phyloP scores from a whole-genome alignment of 2,113 vertebrate genomes.

The Furnarius figulus region DNA sequence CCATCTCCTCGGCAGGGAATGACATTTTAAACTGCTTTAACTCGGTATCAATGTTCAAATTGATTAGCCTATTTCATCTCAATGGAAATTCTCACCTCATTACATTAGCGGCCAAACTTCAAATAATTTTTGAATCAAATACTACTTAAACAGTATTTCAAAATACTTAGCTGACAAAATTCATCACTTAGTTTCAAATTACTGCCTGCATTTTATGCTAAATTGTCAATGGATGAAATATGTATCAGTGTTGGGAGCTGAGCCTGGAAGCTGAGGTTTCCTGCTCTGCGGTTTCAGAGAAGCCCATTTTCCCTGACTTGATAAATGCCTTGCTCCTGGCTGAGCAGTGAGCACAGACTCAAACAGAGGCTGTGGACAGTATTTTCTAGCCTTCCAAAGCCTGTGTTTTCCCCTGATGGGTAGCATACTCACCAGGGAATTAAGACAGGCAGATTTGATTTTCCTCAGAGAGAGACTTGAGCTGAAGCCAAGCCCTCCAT shows the following conservation, averaged over 20 bases:
- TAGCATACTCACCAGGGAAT: background rate
- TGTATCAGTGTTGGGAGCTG: background rate
- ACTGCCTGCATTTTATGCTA: conserved; percentile 3
- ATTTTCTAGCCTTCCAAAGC: background rate
- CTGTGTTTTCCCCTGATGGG: background rate
- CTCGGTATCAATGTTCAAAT: conserved; percentile 40
- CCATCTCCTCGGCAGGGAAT: background rate
- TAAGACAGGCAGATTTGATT: background rate
- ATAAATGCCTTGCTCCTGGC: background rate
- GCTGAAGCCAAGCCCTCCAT: background rate
- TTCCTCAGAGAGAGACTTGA: background rate
- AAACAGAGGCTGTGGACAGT: background rate
- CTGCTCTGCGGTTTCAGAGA: background rate
- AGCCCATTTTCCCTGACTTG: background rate
- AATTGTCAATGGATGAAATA: conserved; percentile 1
- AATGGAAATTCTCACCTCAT: conserved; percentile 56
- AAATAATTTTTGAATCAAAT: conserved; percentile 50
- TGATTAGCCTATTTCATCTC: conserved; percentile 54
- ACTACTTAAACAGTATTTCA: conserved; percentile 39
- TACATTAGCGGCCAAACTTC: conserved; percentile 40
- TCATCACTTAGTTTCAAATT: conserved; percentile 46
- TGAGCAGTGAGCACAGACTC: background rate
- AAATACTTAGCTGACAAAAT: conserved; percentile 34
- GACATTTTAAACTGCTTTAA: conserved; percentile 55
- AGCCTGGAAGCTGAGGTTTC: background rate